Conservation (phyloP, 2,888 invertebrate genomes). For the Spodoptera picta region DNA sequence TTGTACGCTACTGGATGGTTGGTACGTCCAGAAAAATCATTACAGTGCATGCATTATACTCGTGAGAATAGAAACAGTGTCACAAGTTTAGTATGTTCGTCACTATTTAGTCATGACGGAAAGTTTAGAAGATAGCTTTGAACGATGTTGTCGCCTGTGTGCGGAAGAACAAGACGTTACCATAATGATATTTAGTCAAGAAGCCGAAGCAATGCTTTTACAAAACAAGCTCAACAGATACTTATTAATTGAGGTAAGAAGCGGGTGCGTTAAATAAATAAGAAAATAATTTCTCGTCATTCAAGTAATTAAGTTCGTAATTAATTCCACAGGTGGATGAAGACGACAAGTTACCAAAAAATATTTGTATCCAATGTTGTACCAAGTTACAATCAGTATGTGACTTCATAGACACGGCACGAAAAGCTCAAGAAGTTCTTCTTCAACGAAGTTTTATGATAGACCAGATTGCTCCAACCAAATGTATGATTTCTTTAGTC, state of each 20-base stretch:
- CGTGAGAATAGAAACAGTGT: constrained; percentile 42
- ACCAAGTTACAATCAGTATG: constrained; percentile 90
- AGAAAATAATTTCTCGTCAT: background rate
- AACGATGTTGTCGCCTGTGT: constrained; percentile 90
- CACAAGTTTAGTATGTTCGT: constrained; percentile 33
- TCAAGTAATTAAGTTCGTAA: background rate
- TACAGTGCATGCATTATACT: constrained; percentile 61
- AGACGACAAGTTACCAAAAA: constrained; percentile 91
- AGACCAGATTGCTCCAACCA: constrained; percentile 76
- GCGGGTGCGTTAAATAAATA: background rate
- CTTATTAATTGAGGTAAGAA: constrained; percentile 89
- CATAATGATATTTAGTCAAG: constrained; percentile 90
- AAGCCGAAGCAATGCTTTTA: constrained; percentile 90
- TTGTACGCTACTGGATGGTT: constrained; percentile 53
- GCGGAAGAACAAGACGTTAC: constrained; percentile 89
- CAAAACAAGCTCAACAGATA: constrained; percentile 91
- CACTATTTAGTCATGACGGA: constrained; percentile 60
- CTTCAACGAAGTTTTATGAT: constrained; percentile 71
- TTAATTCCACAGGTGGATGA: constrained; percentile 86
- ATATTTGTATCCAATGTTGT: constrained; percentile 90
- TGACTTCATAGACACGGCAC: constrained; percentile 91
- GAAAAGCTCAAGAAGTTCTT: constrained; percentile 90
- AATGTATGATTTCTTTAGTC: constrained; percentile 27
- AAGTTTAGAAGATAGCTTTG: constrained; percentile 70
- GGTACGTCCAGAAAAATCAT: constrained; percentile 71